phyloP scores from a whole-genome alignment of 2,113 vertebrate species.

The Hydrochoerus hydrochaeris region DNA sequence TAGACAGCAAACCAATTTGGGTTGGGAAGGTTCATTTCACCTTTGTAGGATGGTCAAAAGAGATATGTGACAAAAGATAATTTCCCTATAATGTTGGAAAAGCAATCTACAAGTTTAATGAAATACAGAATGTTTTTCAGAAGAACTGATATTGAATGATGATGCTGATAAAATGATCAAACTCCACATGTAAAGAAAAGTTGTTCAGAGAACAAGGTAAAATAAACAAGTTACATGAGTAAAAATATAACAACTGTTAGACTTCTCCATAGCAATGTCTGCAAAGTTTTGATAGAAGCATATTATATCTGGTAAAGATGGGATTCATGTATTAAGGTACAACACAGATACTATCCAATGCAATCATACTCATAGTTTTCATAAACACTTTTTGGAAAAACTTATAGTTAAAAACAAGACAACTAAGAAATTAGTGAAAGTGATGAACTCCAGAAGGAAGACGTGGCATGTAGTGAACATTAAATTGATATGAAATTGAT shows the following conservation, averaged over 20 bases:
- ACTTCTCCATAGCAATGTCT: neutral
- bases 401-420: neutral
- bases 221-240: neutral
- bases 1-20: neutral
- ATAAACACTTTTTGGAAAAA: conserved; percentile 13
- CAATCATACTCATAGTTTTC: neutral
- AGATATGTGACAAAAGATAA: neutral
- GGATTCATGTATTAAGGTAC: neutral
- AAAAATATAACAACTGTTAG: neutral
- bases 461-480: neutral
- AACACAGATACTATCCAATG: neutral
- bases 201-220: neutral
- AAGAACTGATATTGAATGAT: neutral
- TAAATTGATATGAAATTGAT: neutral
- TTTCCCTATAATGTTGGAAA: neutral
- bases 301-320: neutral
- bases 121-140: neutral
- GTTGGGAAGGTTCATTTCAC: neutral
- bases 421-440: neutral
- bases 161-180: neutral
- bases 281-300: neutral
- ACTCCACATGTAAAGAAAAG: neutral
- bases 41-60: neutral
- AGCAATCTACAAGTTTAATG: neutral
- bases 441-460: neutral